Evolutionary conservation across 2,888 invertebrate species (phyloP).

Genomic region (Falcaria lacertinaria): DNA sequence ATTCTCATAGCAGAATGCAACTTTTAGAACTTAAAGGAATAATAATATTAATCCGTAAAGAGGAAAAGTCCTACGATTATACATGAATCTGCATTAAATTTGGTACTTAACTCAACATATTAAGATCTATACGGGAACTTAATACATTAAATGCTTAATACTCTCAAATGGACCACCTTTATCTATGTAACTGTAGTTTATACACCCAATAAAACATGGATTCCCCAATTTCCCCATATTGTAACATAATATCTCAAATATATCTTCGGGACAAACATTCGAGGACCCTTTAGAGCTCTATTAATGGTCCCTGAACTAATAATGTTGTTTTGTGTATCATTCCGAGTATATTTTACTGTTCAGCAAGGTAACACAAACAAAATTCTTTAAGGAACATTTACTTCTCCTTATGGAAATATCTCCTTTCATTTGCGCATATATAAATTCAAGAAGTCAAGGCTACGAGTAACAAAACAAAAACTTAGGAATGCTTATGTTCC

Average conservation of each 20-base stretch:
- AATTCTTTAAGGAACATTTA: neutral
- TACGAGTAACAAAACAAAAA: neutral
- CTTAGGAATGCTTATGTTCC: neutral
- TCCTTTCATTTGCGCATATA: neutral
- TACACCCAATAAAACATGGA: neutral
- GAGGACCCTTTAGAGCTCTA: constrained; percentile 1
- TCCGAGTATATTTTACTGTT: constrained; percentile 1
- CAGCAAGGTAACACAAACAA: neutral
- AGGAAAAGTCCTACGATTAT: neutral
- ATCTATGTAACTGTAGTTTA: neutral
- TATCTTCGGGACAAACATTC: constrained; percentile 1
- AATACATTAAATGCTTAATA: neutral
- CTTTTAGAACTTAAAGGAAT: too few relatives aligned
- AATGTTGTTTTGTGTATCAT: constrained; percentile 2
- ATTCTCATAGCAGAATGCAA: too few relatives aligned
- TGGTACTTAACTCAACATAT: neutral
- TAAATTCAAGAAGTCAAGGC: neutral
- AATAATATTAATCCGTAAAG: neutral
- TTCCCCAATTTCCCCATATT: constrained; percentile 1
- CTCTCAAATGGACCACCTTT: neutral
- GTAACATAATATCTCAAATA: neutral
- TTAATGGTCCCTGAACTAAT: constrained; percentile 3
- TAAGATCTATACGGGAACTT: neutral
- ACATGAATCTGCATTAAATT: neutral
- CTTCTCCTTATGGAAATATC: neutral